phyloP scores from a whole-genome alignment of 2,888 invertebrate genomes.

The Pristionchus maxplancki region DNA sequence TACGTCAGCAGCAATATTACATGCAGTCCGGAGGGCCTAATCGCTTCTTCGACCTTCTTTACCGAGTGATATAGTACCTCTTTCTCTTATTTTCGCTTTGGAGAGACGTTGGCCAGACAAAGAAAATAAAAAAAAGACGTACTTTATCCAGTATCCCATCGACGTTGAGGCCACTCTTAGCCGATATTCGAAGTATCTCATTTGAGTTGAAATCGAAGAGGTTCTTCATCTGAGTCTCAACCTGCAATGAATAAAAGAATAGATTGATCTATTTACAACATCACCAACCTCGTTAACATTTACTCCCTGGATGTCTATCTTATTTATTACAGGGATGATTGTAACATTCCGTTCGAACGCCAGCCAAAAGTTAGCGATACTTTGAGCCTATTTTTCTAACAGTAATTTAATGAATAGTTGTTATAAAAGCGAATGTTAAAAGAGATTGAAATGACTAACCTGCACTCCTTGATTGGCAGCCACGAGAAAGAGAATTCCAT shows the following conservation, averaged over 20 bases:
- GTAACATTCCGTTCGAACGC: constrained; percentile 88
- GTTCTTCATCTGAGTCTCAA: constrained; percentile 86
- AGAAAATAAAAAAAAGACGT: constrained; percentile 36
- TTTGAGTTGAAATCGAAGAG: constrained; percentile 88
- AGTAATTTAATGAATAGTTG: constrained; percentile 78
- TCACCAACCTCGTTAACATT: constrained; percentile 83
- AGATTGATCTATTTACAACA: not conserved
- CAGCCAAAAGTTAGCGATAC: constrained; percentile 94
- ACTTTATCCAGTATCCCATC: constrained; percentile 87
- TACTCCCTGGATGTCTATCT: constrained; percentile 94
- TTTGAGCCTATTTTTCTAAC: constrained; percentile 91
- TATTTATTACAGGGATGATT: constrained; percentile 94
- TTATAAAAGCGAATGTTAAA: not conserved
- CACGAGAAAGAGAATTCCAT: constrained; percentile 93
- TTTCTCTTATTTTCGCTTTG: too few species aligned
- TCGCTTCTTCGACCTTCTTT: too few species aligned
- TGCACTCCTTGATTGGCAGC: constrained; percentile 87
- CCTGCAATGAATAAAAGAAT: constrained; percentile 76
- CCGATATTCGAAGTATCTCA: constrained; percentile 89
- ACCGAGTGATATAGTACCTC: too few species aligned
- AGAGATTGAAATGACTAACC: constrained; percentile 64
- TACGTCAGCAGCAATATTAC: too few species aligned
- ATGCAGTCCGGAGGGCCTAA: too few species aligned
- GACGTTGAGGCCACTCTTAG: constrained; percentile 91
- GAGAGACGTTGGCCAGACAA: not conserved